Percentiles rank a stretch among this genome's conserved stretches.
Evolutionary conservation across 2,113 vertebrate species (phyloP).

Genomic region (Boleophthalmus pectinirostris): DNA sequence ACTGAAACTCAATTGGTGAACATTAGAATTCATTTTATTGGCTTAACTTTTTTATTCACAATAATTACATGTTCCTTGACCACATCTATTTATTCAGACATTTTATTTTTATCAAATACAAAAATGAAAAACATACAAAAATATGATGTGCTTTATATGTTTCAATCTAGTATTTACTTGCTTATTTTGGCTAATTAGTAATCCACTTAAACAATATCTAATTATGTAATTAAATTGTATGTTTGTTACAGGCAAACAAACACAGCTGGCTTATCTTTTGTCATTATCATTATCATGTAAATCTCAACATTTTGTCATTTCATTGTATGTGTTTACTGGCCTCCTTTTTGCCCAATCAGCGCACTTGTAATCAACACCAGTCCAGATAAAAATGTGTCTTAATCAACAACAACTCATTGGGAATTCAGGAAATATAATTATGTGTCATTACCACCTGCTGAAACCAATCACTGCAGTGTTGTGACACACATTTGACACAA

Average conservation of each 20-base stretch:
- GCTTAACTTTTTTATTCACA: neutral
- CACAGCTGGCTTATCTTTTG: conserved; percentile 39
- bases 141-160: neutral
- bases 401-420: conserved; percentile 26
- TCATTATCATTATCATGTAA: conserved; percentile 24
- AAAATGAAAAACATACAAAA: neutral
- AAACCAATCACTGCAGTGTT: conserved; percentile 12
- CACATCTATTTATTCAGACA: neutral
- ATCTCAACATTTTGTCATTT: conserved; percentile 10
- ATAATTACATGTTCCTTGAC: neutral
- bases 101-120: neutral
- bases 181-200: neutral
- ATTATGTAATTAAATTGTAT: neutral
- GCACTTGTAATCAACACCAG: conserved; percentile 19
- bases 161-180: too few species aligned
- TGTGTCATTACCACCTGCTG: conserved; percentile 18
- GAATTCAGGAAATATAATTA: conserved; percentile 25
- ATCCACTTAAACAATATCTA: neutral
- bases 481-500: conserved; percentile 14
- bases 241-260: conserved; percentile 21
- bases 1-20: neutral
- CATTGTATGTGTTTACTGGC: neutral
- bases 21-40: too few species aligned
- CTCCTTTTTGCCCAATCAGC: neutral
- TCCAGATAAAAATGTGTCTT: conserved; percentile 14